Percentiles rank a stretch among this genome's conserved stretches.
phyloP scores from a whole-genome alignment of 2,797 vertebrate species.

The Lacerta viridis region DNA sequence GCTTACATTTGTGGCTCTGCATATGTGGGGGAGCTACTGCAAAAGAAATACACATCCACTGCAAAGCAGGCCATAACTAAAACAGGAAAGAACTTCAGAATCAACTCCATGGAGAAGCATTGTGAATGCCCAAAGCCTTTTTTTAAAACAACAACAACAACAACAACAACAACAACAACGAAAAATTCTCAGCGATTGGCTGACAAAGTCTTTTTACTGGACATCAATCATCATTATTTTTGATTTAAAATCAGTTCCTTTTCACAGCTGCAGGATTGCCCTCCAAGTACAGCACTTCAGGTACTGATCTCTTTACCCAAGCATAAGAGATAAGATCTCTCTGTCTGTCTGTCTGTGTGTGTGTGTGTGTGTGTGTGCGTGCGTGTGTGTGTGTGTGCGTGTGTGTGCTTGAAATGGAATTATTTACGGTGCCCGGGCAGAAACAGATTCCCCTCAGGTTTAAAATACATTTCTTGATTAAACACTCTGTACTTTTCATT shows the following conservation, averaged over 20 bases:
- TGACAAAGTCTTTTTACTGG: not conserved
- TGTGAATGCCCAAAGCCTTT: too few relatives aligned
- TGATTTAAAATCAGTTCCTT: not conserved
- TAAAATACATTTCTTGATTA: conserved; percentile 45
- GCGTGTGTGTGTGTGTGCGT: too few relatives aligned
- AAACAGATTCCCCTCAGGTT: conserved; percentile 39
- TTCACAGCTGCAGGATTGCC: not conserved
- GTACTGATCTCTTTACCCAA: not conserved
- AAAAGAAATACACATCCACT: not conserved
- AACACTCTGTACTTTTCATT: conserved; percentile 49
- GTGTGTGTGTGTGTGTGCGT: too few relatives aligned
- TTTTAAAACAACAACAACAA: not conserved
- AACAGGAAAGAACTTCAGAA: not conserved
- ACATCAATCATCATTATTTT: not conserved
- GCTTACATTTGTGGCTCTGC: not conserved
- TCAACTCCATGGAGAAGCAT: too few relatives aligned
- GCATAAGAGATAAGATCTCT: not conserved
- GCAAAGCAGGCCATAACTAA: not conserved
- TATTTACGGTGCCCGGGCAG: conserved; percentile 19
- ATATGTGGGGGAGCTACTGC: not conserved
- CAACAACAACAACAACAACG: not conserved
- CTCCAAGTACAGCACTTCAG: not conserved
- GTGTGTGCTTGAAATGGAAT: not conserved
- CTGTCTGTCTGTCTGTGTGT: too few relatives aligned
- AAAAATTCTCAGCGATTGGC: not conserved